Evolutionary conservation across 1,140 invertebrate genomes (phyloP).

Genomic region (Drosophila ambigua): DNA sequence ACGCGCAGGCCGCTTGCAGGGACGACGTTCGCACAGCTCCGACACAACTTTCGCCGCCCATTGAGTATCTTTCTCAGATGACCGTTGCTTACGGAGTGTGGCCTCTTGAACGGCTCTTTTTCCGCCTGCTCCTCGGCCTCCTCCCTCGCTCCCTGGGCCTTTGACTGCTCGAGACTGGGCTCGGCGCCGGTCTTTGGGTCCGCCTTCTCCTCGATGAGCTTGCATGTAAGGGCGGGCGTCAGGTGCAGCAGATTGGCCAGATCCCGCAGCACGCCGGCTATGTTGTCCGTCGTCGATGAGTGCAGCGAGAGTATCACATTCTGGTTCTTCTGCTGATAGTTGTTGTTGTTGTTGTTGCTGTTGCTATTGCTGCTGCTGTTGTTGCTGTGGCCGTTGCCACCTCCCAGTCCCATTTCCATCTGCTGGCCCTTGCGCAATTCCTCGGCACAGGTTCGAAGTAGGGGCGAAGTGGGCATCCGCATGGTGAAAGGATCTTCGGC

Average conservation of each 20-base stretch:
- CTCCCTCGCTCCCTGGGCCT: slow-evolving; percentile 1
- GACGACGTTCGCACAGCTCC: slow-evolving; percentile 63
- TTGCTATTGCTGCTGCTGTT: slow-evolving; percentile 79
- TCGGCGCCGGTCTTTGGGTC: slow-evolving; percentile 2
- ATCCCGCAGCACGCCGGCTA: slow-evolving; percentile 94
- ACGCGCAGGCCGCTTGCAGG: slow-evolving; percentile 52
- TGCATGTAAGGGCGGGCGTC: slow-evolving; percentile 91
- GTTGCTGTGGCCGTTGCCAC: slow-evolving; percentile 74
- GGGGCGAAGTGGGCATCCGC: slow-evolving; percentile 50
- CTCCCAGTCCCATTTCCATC: slow-evolving; percentile 45
- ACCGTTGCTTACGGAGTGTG: slow-evolving; percentile 32
- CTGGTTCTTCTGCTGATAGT: slow-evolving; percentile 84
- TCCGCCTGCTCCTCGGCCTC: slow-evolving; percentile 23
- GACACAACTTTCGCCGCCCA: slow-evolving; percentile 59
- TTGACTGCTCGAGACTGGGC: neutral
- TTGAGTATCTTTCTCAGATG: slow-evolving; percentile 69
- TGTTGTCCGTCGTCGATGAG: slow-evolving; percentile 95
- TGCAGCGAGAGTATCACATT: slow-evolving; percentile 97
- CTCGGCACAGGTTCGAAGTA: slow-evolving; percentile 58
- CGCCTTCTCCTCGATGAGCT: slow-evolving; percentile 61
- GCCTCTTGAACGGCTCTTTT: slow-evolving; percentile 6
- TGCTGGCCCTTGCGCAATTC: slow-evolving; percentile 62
- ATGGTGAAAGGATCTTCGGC: slow-evolving; percentile 55
- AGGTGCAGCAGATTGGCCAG: slow-evolving; percentile 96
- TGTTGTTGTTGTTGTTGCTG: slow-evolving; percentile 86